Base-by-base conservation (phyloP, 2,113 vertebrate species). In the Hippoglossus stenolepis region DNA sequence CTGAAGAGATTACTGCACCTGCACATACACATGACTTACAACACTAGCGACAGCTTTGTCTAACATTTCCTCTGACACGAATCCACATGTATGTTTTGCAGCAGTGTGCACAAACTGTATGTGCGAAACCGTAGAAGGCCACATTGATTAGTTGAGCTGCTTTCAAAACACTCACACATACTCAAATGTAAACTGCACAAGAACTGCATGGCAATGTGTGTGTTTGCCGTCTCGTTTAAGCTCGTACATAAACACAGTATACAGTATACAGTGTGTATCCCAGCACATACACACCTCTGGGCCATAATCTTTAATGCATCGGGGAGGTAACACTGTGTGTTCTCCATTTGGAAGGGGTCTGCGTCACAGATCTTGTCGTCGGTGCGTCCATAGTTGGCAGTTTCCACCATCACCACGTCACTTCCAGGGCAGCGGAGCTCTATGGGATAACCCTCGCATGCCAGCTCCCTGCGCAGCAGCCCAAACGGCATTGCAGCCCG, bases 351-450 rank as follows among this genome's bases (percentile, higher is more conserved):
- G 91, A 96, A 97, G 2, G 96, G 96, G 91, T 97, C 97, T 0
- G 97, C 96, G 0, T 98, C 97, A 54, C 97, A 98, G 90, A 98
- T 98, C 92, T 97, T 97, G 93, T 97, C 96, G 0, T 98, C 97
- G 0, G 97, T 97, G 85, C 97, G 96, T 40, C 97, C 97, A 1
- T 97, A 98, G 92, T 98, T 98, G 86, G 97, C 97, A 0, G 96
- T 96, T 82, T 97, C 97, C 80, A 98, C 96, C 96, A 97, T 96
- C 65, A 97, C 96, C 83, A 98, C 97, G 8, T 97, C 97, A 3
- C 96, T 97, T 80, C 97, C 97, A 0, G 97, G 97, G 89, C 97
- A 98, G 51, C 97, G 96, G 64, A 98, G 94, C 93, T 98, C 97
- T 20, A 98, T 97, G 73, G 97, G 96, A 86, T 98, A 98, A 31